Evolutionary conservation across 2,113 vertebrate species (phyloP), one percentile per base, ranked within the genome.

Genomic region (Calypte anna): DNA sequence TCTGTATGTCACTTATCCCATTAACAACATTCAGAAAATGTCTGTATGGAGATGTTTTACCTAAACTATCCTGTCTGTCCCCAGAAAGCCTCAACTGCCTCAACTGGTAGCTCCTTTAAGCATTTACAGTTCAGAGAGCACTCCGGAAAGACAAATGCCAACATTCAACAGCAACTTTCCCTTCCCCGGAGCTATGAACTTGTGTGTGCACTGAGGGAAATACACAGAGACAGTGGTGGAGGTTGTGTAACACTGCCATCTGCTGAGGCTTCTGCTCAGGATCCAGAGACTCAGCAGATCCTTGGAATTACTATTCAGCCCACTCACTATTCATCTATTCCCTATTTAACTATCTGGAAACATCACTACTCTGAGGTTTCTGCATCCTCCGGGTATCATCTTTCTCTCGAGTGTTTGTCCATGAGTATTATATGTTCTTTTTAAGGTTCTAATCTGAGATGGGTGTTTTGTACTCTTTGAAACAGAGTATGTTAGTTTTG

Each of bases 221-320:
- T 2, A 22, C 22, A 38, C 36, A 38, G 36, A 15, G 10, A 7
- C 12, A 3, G 10, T 1, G 6, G 10, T n/a, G 91, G 14, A 38
- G 66, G 5, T 3, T 53, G 50, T 90, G 40, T 84, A 64, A 36
- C 88, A 95, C 77, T 75, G 92, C 92, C 91, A 94, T 91, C 94
- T 96, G 94, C 91, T 61, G 94, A 91, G 48, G 3, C 55, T 24
- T 38, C 33, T 11, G 58, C 50, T 3, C 13, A 33, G 13, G 4
- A 64, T 51, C 4, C 22, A 25, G 53, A 79, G 59, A 46, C 10
- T 11, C 67, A 12, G 30, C 61, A 22, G 1, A 1, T 68, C 23
- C 27, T 0, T 36, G 44, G 40, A 43, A 27, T 13, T 46, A 6
- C 59, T 68, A 0, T 25, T 55, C 75, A 67, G 10, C 16, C 18